Evolutionary conservation across 2,888 invertebrate genomes (phyloP).

Genomic region (Dryomyza anilis): DNA sequence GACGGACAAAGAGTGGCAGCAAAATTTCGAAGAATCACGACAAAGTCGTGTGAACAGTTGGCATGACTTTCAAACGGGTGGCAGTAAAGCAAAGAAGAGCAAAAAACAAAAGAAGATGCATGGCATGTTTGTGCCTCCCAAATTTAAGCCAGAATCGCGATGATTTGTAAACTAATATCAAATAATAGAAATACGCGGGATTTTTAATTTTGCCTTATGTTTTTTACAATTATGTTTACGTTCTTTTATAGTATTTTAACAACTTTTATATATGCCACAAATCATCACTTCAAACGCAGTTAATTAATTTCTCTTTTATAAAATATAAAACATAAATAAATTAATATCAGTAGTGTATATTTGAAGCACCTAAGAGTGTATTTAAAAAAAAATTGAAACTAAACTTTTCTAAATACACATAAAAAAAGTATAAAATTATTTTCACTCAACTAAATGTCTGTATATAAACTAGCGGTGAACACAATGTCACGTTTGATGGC

Average conservation of each 20-base stretch:
- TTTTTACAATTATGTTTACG: too few species aligned
- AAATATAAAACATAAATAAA: too few species aligned
- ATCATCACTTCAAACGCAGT: too few species aligned
- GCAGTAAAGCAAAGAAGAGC: conserved; percentile 67
- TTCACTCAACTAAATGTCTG: conserved; percentile 56
- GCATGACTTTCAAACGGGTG: conserved; percentile 84
- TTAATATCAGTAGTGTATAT: too few species aligned
- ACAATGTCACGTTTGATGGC: conserved; percentile 97
- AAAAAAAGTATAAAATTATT: background rate
- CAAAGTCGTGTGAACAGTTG: conserved; percentile 91
- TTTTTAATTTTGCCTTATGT: too few species aligned
- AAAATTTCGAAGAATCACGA: conserved; percentile 96
- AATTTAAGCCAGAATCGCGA: conserved; percentile 92
- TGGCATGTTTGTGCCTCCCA: conserved; percentile 82
- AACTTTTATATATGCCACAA: too few species aligned
- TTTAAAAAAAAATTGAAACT: background rate
- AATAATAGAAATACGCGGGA: too few species aligned
- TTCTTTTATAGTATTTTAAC: too few species aligned
- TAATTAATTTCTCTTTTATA: too few species aligned
- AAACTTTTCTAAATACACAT: background rate
- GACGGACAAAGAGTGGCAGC: conserved; percentile 95
- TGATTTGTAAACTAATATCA: too few species aligned
- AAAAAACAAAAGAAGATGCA: conserved; percentile 82
- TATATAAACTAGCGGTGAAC: conserved; percentile 95
- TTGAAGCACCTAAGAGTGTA: too few species aligned